Evolutionary conservation across 1,140 invertebrate species (phyloP).

Genomic region (Galendromus occidentalis): DNA sequence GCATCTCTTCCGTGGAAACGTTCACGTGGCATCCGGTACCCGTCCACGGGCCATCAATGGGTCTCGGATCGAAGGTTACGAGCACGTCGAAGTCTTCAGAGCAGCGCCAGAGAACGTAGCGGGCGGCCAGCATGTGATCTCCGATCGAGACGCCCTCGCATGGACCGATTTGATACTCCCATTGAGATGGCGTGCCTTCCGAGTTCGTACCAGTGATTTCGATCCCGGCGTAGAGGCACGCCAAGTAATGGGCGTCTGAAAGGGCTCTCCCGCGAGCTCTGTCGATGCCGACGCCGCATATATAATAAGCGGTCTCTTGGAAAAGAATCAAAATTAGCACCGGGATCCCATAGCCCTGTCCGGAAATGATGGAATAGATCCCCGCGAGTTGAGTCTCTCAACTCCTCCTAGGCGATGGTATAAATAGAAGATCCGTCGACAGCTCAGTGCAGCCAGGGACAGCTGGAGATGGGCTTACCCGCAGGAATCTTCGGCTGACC

Average conservation of each 20-base stretch:
- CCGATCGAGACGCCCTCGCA: not conserved
- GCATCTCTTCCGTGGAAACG: not conserved
- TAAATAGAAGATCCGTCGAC: too few relatives aligned
- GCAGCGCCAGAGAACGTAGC: not conserved
- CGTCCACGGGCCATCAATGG: not conserved
- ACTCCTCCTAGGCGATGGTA: too few relatives aligned
- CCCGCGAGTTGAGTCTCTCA: too few relatives aligned
- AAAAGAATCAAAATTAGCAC: too few relatives aligned
- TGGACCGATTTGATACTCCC: not conserved
- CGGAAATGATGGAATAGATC: too few relatives aligned
- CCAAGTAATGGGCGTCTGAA: slow-evolving; percentile 59
- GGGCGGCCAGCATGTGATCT: slow-evolving; percentile 1
- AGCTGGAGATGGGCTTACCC: too few relatives aligned
- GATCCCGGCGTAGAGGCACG: slow-evolving; percentile 67
- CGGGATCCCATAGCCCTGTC: too few relatives aligned
- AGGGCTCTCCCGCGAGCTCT: slow-evolving; percentile 79
- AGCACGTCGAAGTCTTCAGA: not conserved
- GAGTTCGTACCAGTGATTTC: slow-evolving; percentile 71
- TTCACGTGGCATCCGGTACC: not conserved
- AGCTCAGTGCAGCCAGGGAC: too few relatives aligned
- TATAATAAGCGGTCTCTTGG: not conserved
- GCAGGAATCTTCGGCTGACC: slow-evolving; percentile 60
- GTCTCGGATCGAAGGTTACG: not conserved
- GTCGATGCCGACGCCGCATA: slow-evolving; percentile 73
- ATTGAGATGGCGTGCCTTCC: slow-evolving; percentile 61